phyloP scores from a whole-genome alignment of 2,113 vertebrate species.

The Notothenia coriiceps region DNA sequence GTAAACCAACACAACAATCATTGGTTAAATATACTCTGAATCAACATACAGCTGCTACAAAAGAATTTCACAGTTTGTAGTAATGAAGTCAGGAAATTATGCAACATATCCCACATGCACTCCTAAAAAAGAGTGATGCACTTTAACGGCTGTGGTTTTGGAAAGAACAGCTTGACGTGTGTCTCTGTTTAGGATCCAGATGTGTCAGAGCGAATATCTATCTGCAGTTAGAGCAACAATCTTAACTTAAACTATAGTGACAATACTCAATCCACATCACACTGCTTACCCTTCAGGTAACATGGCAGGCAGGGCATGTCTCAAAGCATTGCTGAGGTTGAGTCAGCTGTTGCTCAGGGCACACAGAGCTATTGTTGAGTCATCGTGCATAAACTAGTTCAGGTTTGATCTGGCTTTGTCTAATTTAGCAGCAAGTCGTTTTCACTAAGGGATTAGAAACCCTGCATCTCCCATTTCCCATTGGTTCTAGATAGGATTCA shows the following conservation, averaged over 20 bases:
- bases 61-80: neutral
- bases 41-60: neutral
- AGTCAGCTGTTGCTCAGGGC: slow-evolving; percentile 37
- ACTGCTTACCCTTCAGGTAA: neutral
- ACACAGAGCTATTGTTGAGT: neutral
- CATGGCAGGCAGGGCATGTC: no score
- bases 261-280: no score
- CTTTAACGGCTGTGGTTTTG: neutral
- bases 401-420: neutral
- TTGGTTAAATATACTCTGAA: neutral
- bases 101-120: neutral
- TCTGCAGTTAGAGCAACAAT: neutral
- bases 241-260: neutral
- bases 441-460: neutral
- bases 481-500: neutral
- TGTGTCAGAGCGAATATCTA: neutral
- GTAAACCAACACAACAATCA: neutral
- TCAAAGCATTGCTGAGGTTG: neutral
- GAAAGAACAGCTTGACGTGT: neutral
- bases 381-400: neutral
- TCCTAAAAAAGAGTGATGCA: neutral
- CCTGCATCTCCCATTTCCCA: neutral
- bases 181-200: neutral
- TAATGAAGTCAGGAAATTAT: fast-evolving
- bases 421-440: neutral